A percentile compares a stretch with the other conserved stretches of the same genome.
Conservation (phyloP, 2,888 invertebrate species). For the Mythimna impura region DNA sequence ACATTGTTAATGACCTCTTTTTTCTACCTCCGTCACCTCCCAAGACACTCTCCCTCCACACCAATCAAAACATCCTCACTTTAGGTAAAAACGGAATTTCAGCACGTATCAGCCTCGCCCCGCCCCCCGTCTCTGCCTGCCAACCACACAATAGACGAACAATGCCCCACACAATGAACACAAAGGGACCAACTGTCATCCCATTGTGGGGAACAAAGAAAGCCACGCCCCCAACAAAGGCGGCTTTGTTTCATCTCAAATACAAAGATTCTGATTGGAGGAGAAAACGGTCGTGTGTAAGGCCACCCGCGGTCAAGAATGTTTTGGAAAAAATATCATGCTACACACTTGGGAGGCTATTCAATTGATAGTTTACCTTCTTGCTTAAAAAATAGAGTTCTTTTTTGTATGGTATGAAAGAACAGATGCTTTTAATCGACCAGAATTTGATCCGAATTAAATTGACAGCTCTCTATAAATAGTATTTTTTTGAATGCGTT, state of each 20-base stretch:
- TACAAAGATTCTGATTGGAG: slow-evolving; percentile 77
- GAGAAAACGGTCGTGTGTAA: slow-evolving; percentile 66
- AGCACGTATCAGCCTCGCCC: slow-evolving; percentile 69
- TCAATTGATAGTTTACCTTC: slow-evolving; percentile 41
- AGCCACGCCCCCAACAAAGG: slow-evolving; percentile 83
- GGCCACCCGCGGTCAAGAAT: slow-evolving; percentile 78
- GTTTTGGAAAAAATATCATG: slow-evolving; percentile 73
- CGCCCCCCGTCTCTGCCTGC: slow-evolving; percentile 63
- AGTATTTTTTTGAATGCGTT: slow-evolving; percentile 66
- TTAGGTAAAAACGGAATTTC: slow-evolving; percentile 75
- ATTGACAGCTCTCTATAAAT: slow-evolving; percentile 83
- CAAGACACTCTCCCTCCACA: slow-evolving; percentile 31
- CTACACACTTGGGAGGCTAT: slow-evolving; percentile 58
- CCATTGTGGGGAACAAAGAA: slow-evolving; percentile 87
- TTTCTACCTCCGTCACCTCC: slow-evolving; percentile 16
- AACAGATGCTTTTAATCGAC: slow-evolving; percentile 79
- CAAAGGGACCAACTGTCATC: slow-evolving; percentile 86
- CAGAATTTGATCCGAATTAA: slow-evolving; percentile 80
- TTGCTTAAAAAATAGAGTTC: slow-evolving; percentile 1
- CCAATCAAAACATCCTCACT: slow-evolving; percentile 60
- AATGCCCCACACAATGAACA: slow-evolving; percentile 81
- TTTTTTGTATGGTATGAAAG: slow-evolving; percentile 49
- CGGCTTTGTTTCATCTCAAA: slow-evolving; percentile 87
- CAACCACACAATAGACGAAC: slow-evolving; percentile 74
- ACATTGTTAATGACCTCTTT: not conserved